phyloP scores from a whole-genome alignment of 2,888 invertebrate genomes.

The Tetragonisca angustula region DNA sequence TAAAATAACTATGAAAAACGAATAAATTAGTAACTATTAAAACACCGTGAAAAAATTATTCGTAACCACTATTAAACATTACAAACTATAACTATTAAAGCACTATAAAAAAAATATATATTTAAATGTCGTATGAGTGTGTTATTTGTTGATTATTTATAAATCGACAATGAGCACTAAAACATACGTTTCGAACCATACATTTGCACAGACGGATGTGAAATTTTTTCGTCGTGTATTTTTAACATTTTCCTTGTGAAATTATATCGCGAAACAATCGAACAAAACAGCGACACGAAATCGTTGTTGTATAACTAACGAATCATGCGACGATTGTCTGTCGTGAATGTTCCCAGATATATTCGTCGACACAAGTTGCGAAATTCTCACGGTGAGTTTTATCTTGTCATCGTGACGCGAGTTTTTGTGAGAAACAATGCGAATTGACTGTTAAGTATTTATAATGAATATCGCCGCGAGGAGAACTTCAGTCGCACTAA shows the following conservation, averaged over 20 bases:
- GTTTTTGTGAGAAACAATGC: constrained; percentile 5
- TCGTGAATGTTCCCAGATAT: neutral
- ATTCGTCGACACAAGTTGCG: neutral
- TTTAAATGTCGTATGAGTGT: too few relatives aligned
- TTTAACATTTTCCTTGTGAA: neutral
- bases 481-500: constrained; percentile 1
- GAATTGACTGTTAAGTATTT: neutral
- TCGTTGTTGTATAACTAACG: neutral
- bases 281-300: neutral
- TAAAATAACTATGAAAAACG: too few relatives aligned
- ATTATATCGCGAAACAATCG: neutral
- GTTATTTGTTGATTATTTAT: too few relatives aligned
- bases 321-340: neutral
- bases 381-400: constrained; percentile 6
- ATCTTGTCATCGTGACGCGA: neutral
- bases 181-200: neutral
- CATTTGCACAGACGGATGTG: neutral
- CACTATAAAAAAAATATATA: too few relatives aligned
- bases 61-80: too few relatives aligned
- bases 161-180: neutral
- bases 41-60: too few relatives aligned
- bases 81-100: too few relatives aligned
- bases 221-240: neutral
- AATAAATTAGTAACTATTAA: too few relatives aligned
- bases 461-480: neutral